A percentile compares a stretch with the other conserved stretches of the same genome.
Conservation (phyloP, 1,140 invertebrate species). For the Campoletis sonorensis region DNA sequence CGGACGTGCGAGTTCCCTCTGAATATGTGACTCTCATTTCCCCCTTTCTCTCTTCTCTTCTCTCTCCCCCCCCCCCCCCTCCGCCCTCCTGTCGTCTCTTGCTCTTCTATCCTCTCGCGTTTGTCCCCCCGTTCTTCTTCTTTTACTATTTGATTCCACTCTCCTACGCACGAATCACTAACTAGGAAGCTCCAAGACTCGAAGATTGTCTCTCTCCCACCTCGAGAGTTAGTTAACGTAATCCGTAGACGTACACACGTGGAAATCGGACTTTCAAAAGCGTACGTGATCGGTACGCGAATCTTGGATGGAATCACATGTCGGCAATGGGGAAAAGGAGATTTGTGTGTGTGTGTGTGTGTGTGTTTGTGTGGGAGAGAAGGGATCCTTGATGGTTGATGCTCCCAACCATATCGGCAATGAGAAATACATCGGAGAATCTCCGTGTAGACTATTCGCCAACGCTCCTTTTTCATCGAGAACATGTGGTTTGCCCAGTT, state of each 20-base stretch:
- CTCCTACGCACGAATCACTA: not conserved
- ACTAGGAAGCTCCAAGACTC: conserved; percentile 28
- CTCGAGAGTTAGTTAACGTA: conserved; percentile 60
- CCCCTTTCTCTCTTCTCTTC: conserved; percentile 53
- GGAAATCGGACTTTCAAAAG: conserved; percentile 19
- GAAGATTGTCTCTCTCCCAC: conserved; percentile 18
- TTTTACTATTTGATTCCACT: too few relatives aligned
- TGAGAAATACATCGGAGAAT: too few relatives aligned
- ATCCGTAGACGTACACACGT: not conserved
- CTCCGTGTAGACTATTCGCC: too few relatives aligned
- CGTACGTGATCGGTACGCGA: not conserved
- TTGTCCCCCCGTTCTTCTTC: too few relatives aligned
- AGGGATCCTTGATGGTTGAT: too few relatives aligned
- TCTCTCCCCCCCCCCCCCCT: conserved; percentile 51
- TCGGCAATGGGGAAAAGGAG: too few relatives aligned
- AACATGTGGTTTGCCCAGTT: too few relatives aligned
- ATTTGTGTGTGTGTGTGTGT: too few relatives aligned
- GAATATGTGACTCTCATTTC: conserved; percentile 17
- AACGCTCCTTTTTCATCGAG: too few relatives aligned
- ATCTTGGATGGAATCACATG: not conserved
- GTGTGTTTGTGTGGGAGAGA: too few relatives aligned
- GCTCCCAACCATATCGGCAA: too few relatives aligned
- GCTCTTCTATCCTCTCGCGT: conserved; percentile 61
- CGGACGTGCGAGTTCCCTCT: conserved; percentile 48
- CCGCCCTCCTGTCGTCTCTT: too few relatives aligned